These are phyloP conservation scores for Choristoneura rosaceana DNA, from an alignment of 2,888 invertebrate species.

Conservation along the genomic window DNA sequence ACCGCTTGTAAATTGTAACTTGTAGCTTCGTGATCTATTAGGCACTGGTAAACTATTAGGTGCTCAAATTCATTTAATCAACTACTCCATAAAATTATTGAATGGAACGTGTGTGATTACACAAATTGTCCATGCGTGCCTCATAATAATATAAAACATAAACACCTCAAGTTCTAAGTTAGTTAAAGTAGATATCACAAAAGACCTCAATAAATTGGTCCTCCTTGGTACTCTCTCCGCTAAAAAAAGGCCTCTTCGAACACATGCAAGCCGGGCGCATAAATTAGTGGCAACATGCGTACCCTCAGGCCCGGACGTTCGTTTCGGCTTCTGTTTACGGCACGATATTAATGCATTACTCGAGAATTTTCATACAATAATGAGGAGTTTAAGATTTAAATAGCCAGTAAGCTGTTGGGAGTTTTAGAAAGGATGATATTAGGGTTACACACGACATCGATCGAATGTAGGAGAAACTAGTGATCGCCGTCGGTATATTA, in stretches of 20 bases:
- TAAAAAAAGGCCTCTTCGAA: neutral
- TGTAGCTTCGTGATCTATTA: too few relatives aligned
- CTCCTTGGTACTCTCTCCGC: neutral
- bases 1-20: too few relatives aligned
- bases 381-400: slow-evolving; percentile 16
- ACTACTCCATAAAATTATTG: too few relatives aligned
- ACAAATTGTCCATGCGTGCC: too few relatives aligned
- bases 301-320: slow-evolving; percentile 75
- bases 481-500: too few relatives aligned
- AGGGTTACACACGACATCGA: too few relatives aligned
- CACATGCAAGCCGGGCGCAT: slow-evolving; percentile 28
- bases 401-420: neutral
- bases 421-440: neutral
- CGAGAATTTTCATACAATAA: slow-evolving; percentile 44
- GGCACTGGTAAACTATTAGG: too few relatives aligned
- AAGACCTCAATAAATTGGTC: neutral
- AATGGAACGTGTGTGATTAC: too few relatives aligned
- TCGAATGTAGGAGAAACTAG: too few relatives aligned
- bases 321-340: slow-evolving; percentile 82
- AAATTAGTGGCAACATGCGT: slow-evolving; percentile 37
- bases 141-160: neutral
- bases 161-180: neutral
- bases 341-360: slow-evolving; percentile 71
- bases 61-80: too few relatives aligned
- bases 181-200: too few relatives aligned